These are phyloP conservation scores for Lasiurus borealis DNA, from an alignment of 2,113 vertebrate genomes.

Conservation along the genomic window DNA sequence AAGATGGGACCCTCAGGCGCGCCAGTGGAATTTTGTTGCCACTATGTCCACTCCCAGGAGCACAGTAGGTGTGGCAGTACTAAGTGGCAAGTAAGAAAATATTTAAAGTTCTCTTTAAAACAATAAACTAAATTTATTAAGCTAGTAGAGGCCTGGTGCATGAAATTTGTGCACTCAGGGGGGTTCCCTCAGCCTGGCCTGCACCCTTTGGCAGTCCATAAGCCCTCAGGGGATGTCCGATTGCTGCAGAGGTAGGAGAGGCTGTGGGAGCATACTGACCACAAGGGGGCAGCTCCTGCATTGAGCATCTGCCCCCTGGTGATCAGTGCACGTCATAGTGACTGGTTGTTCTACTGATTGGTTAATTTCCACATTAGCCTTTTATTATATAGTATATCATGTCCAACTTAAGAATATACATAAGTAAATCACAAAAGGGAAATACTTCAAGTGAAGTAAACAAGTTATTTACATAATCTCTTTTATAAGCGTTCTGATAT, in stretches of 20 bases:
- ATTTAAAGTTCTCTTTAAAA: slow-evolving; percentile 41
- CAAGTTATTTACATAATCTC: neutral
- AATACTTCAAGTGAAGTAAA: no score
- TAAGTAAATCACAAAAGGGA: neutral
- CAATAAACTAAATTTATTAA: neutral
- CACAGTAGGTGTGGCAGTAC: slow-evolving; percentile 97
- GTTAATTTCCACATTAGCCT: no score
- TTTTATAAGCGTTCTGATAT: neutral
- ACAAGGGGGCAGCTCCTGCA: no score
- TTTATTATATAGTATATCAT: neutral
- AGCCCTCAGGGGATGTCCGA: no score
- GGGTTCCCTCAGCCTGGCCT: no score
- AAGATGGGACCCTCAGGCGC: slow-evolving; percentile 99
- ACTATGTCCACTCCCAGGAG: slow-evolving; percentile 98
- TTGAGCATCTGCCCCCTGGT: no score
- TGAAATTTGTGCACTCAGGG: no score
- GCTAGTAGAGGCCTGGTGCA: neutral
- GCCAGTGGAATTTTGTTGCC: slow-evolving; percentile 99
- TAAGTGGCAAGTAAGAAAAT: slow-evolving; percentile 95
- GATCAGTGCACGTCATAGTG: no score
- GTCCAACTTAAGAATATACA: neutral
- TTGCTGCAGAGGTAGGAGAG: no score
- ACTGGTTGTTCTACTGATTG: no score
- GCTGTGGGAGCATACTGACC: no score
- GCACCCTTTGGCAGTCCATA: no score